Conservation (phyloP, 2,797 vertebrate species). For the Arnoldichthys spilopterus region DNA sequence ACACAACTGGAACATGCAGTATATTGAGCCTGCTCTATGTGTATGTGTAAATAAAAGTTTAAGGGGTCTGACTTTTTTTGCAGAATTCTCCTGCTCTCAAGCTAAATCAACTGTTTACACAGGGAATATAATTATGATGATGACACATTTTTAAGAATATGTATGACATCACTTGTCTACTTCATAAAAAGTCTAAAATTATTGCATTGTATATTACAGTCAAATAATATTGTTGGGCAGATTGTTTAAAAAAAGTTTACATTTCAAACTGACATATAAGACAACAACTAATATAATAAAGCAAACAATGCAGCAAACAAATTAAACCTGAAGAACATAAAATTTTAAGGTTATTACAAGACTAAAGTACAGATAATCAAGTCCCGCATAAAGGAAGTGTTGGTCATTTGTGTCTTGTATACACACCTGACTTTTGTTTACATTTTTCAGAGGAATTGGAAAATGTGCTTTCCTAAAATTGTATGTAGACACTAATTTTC, state of each 20-base stretch:
- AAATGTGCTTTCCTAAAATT: constrained; percentile 25
- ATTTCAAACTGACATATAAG: too few relatives aligned
- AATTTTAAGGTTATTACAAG: not conserved
- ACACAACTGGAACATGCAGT: constrained; percentile 66
- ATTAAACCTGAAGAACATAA: not conserved
- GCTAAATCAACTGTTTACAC: constrained; percentile 32
- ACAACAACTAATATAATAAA: not conserved
- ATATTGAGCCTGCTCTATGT: constrained; percentile 55
- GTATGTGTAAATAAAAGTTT: constrained; percentile 73
- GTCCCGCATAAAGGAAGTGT: not conserved
- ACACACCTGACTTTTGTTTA: constrained; percentile 18
- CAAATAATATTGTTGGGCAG: not conserved
- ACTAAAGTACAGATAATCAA: not conserved
- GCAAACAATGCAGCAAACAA: not conserved
- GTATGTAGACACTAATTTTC: constrained; percentile 25
- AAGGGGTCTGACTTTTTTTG: constrained; percentile 59
- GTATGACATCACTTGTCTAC: not conserved
- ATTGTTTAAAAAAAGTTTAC: not conserved
- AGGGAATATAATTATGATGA: constrained; percentile 7
- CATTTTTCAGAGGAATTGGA: constrained; percentile 31
- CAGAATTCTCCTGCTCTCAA: constrained; percentile 55
- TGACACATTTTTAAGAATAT: not conserved
- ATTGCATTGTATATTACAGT: not conserved
- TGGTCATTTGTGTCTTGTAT: constrained; percentile 39
- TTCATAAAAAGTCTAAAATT: too few relatives aligned